Conservation (phyloP, 2,888 invertebrate genomes). For the Euplexia lucipara region DNA sequence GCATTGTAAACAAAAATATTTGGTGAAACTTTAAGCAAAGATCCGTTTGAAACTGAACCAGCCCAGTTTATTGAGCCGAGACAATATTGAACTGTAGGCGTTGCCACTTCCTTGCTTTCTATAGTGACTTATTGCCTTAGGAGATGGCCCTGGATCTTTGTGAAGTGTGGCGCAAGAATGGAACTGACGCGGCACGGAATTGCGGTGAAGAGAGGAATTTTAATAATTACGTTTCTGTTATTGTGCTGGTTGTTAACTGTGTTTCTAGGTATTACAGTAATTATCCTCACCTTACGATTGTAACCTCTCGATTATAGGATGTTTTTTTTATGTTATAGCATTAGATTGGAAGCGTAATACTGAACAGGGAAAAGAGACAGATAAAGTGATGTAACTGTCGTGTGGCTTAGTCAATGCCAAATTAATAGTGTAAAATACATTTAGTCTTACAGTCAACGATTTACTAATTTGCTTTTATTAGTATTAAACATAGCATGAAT, state of each 20-base stretch:
- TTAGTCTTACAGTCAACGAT: neutral
- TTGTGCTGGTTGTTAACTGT: constrained; percentile 40
- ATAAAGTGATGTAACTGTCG: no score
- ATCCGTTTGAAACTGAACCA: constrained; percentile 72
- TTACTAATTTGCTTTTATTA: no score
- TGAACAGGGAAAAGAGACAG: no score
- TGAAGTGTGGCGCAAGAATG: constrained; percentile 65
- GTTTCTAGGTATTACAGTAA: constrained; percentile 36
- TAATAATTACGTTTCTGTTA: constrained; percentile 46
- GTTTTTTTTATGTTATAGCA: no score
- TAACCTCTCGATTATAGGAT: neutral
- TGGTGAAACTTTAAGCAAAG: constrained; percentile 69
- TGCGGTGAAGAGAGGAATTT: constrained; percentile 47
- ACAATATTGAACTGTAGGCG: constrained; percentile 70
- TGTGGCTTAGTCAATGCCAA: no score
- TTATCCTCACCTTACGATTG: neutral
- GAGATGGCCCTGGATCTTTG: constrained; percentile 67
- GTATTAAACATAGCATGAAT: no score
- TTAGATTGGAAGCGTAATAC: no score
- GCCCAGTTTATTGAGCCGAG: constrained; percentile 79
- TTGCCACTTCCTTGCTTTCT: constrained; percentile 79
- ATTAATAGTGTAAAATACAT: no score
- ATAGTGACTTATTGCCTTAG: constrained; percentile 75
- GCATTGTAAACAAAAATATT: constrained; percentile 64
- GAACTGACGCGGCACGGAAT: constrained; percentile 57